Evolutionary conservation across 2,888 invertebrate species (phyloP).

Genomic region (Mythimna vitellina): DNA sequence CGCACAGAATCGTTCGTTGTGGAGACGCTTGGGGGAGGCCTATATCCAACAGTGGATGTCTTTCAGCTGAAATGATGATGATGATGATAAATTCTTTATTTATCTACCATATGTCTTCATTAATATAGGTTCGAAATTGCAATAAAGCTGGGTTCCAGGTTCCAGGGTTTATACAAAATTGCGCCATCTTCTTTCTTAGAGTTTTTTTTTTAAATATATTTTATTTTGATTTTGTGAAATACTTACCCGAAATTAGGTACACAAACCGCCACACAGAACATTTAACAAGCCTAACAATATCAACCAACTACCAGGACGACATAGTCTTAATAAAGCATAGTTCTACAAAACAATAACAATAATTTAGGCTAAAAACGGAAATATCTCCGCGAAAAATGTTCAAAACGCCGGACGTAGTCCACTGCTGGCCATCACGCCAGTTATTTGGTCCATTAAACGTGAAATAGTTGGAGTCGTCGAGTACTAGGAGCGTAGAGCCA

Average conservation of each 20-base stretch:
- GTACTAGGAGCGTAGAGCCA: slow-evolving; percentile 64
- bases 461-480: slow-evolving; percentile 80
- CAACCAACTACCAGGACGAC: slow-evolving; percentile 50
- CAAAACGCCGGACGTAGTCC: slow-evolving; percentile 79
- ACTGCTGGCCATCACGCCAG: slow-evolving; percentile 80
- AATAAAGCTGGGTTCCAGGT: no score
- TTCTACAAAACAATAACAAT: slow-evolving; percentile 79
- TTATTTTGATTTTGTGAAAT: background rate
- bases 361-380: slow-evolving; percentile 82
- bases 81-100: no score
- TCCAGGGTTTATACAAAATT: no score
- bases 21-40: no score
- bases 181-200: no score
- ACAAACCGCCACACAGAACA: slow-evolving; percentile 29
- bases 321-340: slow-evolving; percentile 57
- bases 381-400: slow-evolving; percentile 83
- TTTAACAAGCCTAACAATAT: slow-evolving; percentile 39
- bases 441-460: slow-evolving; percentile 88
- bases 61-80: no score
- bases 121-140: no score
- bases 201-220: no score
- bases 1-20: no score
- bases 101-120: no score
- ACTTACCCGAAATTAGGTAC: background rate
- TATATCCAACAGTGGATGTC: no score